Evolutionary conservation across 2,888 invertebrate species (phyloP), one percentile per base, ranked within the genome.

Genomic region (Apantesis nais): DNA sequence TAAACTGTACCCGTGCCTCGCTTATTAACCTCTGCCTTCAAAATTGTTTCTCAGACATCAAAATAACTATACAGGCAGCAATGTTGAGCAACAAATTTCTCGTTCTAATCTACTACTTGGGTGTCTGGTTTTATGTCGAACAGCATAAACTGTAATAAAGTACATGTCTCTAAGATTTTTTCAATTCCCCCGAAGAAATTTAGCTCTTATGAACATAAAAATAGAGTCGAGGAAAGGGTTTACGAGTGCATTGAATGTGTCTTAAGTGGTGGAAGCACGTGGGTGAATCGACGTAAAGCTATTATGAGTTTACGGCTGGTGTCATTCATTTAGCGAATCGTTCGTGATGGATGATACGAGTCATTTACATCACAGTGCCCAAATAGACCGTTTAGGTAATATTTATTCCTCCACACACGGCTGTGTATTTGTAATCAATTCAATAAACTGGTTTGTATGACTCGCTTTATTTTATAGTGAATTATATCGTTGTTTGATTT

Each of bases 81-180:
- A 29, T 68, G 62, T 67, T 67, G 67, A 61, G 67, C 60, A 67
- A 67, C 66, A 67, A 87, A 88, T 88, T 87, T 86, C 85, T 88
- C 83, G 86, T 85, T 88, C 87, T 92, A 91, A 93, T 93, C 92
- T 87, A 89, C 93, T 90, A 90, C 93, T 93, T 94, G 94, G 94
- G 94, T 93, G 94, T 94, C 93, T 93, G 88, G 87, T 92, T 93
- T 93, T 92, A 93, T 93, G 89, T 89, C 84, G 83, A 83, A 81
- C 84, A 85, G 86, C 87, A 91, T 90, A 89, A 90, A 89, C 84
- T 85, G 89, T 86, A 89, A 92, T 92, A 93, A 93, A 93, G 88
- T 86, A 67, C 78, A 78, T 85, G 87, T 85, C 84, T 71, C 66
- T 55, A 58, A 72, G 62, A 73, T 73, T 72, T 72, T 72, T 68